phyloP scores from a whole-genome alignment of 2,888 invertebrate genomes.

The Oxyscelio sp. region DNA sequence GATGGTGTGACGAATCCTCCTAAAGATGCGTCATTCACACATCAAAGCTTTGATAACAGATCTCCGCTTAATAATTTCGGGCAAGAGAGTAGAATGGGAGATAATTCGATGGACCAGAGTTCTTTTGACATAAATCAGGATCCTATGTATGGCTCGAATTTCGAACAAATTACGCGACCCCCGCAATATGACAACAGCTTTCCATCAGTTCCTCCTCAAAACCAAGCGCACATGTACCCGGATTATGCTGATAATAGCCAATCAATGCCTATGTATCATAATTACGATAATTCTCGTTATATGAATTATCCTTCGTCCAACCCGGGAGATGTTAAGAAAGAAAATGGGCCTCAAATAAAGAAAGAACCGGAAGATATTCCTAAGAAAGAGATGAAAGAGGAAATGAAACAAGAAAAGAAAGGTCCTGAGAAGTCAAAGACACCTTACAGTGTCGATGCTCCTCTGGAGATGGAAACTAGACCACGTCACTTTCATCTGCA shows the following conservation, averaged over 20 bases:
- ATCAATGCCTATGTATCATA: slow-evolving; percentile 38
- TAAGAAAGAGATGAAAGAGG: slow-evolving; percentile 81
- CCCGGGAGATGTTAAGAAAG: slow-evolving; percentile 81
- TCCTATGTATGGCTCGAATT: slow-evolving; percentile 79
- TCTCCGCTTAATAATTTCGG: background rate
- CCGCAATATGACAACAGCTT: background rate
- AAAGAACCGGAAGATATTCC: slow-evolving; percentile 81
- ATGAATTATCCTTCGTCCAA: slow-evolving; percentile 77
- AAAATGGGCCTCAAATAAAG: slow-evolving; percentile 81
- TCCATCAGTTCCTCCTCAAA: slow-evolving; percentile 76
- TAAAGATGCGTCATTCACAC: background rate
- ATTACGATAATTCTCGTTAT: slow-evolving; percentile 59
- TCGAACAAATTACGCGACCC: slow-evolving; percentile 23
- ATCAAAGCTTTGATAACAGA: slow-evolving; percentile 20
- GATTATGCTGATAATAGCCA: slow-evolving; percentile 40
- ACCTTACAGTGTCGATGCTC: slow-evolving; percentile 84
- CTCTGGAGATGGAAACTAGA: slow-evolving; percentile 87
- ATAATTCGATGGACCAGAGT: background rate
- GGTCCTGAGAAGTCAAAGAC: slow-evolving; percentile 82
- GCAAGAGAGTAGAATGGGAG: background rate
- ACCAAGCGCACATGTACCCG: slow-evolving; percentile 78
- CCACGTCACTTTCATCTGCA: slow-evolving; percentile 95
- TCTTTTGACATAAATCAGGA: slow-evolving; percentile 79
- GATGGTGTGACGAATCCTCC: slow-evolving; percentile 20
- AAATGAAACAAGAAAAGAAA: slow-evolving; percentile 81